These are phyloP conservation scores for Microchrysa polita DNA, from an alignment of 2,888 invertebrate species.

Conservation along the genomic window DNA sequence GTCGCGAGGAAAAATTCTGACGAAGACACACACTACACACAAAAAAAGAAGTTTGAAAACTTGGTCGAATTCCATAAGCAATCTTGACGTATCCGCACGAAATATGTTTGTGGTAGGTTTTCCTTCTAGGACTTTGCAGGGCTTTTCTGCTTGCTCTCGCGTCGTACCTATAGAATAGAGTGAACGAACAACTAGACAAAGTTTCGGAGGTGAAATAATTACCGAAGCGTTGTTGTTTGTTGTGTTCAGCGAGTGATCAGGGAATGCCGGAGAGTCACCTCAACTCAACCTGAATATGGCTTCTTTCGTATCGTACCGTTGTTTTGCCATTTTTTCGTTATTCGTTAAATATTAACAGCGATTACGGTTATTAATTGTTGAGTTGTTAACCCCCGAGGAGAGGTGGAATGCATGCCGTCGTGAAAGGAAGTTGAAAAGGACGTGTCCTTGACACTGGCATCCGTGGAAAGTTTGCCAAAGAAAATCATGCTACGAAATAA, in stretches of 20 bases:
- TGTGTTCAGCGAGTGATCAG: no score
- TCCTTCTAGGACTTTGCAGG: slow-evolving; percentile 13
- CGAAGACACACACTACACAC: no score
- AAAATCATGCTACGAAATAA: background rate
- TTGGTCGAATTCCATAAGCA: slow-evolving; percentile 17
- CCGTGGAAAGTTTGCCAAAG: background rate
- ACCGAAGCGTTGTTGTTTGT: slow-evolving; percentile 17
- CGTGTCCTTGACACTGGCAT: no score
- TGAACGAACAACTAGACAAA: background rate
- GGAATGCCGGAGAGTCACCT: slow-evolving; percentile 6
- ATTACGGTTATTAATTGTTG: slow-evolving; percentile 41
- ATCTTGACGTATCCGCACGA: slow-evolving; percentile 14
- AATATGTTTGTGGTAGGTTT: slow-evolving; percentile 3
- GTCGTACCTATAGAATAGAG: background rate
- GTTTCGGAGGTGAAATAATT: slow-evolving; percentile 24
- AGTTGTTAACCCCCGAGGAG: slow-evolving; percentile 24
- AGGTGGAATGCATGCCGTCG: background rate
- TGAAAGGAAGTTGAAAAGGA: no score
- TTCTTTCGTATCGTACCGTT: background rate
- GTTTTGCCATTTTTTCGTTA: background rate
- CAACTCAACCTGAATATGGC: no score
- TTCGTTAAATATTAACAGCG: slow-evolving; percentile 35
- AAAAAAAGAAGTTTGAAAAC: slow-evolving; percentile 29
- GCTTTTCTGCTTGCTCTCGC: slow-evolving; percentile 10
- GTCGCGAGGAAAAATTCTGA: background rate